A percentile compares a stretch with the other conserved stretches of the same genome.
Evolutionary conservation across 2,888 invertebrate genomes (phyloP).

Genomic region (Apoda limacodes): DNA sequence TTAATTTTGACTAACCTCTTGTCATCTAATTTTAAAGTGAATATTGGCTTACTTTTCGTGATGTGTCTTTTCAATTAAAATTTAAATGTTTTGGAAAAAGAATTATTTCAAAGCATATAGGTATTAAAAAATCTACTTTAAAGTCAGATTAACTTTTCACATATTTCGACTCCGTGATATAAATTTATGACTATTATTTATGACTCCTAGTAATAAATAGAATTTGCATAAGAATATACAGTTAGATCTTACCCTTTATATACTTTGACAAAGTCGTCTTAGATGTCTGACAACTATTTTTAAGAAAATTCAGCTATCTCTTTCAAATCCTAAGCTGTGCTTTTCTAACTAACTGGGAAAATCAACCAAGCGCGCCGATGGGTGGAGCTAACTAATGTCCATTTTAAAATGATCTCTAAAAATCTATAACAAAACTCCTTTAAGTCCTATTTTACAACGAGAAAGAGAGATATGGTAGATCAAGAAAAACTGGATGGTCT

Average conservation of each 20-base stretch:
- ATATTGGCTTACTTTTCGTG: no score
- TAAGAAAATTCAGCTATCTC: conserved; percentile 50
- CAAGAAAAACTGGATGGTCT: conserved; percentile 38
- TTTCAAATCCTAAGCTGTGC: conserved; percentile 45
- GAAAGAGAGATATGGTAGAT: conserved; percentile 29
- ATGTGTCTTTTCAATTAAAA: no score
- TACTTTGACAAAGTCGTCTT: conserved; percentile 50
- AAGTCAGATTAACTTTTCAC: conserved; percentile 49
- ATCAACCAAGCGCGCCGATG: conserved; percentile 51
- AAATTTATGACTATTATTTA: conserved; percentile 47
- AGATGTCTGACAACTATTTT: conserved; percentile 61
- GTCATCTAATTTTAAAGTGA: no score
- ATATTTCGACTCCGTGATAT: conserved; percentile 43
- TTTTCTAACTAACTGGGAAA: conserved; percentile 41
- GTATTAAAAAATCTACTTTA: no score
- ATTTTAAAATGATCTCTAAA: conserved; percentile 35
- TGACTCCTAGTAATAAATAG: conserved; percentile 49
- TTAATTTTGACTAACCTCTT: no score
- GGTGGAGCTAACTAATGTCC: conserved; percentile 47
- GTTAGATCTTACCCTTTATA: conserved; percentile 43
- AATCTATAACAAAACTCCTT: conserved; percentile 34
- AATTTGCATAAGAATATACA: conserved; percentile 61
- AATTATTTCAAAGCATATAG: no score
- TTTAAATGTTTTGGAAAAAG: no score
- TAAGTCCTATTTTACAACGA: conserved; percentile 25